These are phyloP conservation scores for Drosophila neutralis DNA, from an alignment of 2,888 invertebrate species.

Conservation along the genomic window DNA sequence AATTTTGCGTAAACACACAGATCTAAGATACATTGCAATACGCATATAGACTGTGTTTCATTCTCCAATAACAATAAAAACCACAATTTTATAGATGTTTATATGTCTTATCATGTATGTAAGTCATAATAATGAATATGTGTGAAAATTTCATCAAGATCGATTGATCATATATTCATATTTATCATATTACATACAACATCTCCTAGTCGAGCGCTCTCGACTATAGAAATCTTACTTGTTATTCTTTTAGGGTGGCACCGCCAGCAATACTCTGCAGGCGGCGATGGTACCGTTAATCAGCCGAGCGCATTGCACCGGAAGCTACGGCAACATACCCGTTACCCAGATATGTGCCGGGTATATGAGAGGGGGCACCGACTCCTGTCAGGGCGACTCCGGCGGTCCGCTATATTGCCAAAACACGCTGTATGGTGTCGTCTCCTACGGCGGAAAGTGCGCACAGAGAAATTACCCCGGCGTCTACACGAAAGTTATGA, in stretches of 20 bases:
- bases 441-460: slow-evolving; percentile 79
- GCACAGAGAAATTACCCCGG: slow-evolving; percentile 68
- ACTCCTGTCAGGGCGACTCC: slow-evolving; percentile 82
- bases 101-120: too few relatives aligned
- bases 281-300: slow-evolving; percentile 63
- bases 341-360: slow-evolving; percentile 76
- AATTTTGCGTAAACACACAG: too few relatives aligned
- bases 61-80: too few relatives aligned
- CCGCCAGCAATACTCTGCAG: slow-evolving; percentile 30
- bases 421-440: slow-evolving; percentile 65
- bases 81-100: too few relatives aligned
- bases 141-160: not conserved
- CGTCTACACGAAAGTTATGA: slow-evolving; percentile 78
- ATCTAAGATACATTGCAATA: too few relatives aligned
- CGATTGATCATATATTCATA: not conserved
- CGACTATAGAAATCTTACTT: not conserved
- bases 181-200: not conserved
- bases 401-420: slow-evolving; percentile 79
- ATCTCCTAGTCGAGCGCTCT: not conserved
- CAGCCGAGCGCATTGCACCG: slow-evolving; percentile 40
- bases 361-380: slow-evolving; percentile 64
- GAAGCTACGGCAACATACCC: slow-evolving; percentile 53
- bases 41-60: too few relatives aligned
- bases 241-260: not conserved
- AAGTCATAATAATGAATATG: too few relatives aligned